Evolutionary conservation across 2,113 vertebrate species (phyloP), one percentile per base, ranked within the genome.

Genomic region (Hyperopisus bebe): DNA sequence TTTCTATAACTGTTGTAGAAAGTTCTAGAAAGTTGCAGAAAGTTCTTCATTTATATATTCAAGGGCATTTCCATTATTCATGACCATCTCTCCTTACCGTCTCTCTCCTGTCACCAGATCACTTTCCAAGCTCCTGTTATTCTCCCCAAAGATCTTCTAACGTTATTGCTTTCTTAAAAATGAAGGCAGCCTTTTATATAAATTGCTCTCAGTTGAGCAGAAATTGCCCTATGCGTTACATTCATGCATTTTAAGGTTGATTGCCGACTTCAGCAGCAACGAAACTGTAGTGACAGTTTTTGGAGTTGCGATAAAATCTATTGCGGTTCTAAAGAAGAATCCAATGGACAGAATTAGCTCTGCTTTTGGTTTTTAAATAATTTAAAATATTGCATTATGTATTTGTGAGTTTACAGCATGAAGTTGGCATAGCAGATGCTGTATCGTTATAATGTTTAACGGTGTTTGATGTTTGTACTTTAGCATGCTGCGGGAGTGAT

Each of bases 101-200:
- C 88, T 46, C 27, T 24, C 62, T 89, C 84, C 84, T 88, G 39
- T 55, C 21, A 74, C 77, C 19, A 88, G 90, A 90, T 93, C 89
- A 90, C 90, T 91, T 93, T 91, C 90, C 91, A 90, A 74, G 55
- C 89, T 86, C 46, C 80, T 21, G 47, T n/a, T 46, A 53, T 85
- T 42, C 39, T 91, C 82, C 39, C 70, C n/a, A 88, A 89, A 91
- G 89, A 90, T 80, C 88, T 21, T 90, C 90, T 90, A 88, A 91
- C 90, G 44, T 85, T 90, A 50, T 55, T 27, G 6, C 85, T 51
- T 87, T 80, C 90, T 31, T 42, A 77, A 85, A 53, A 44, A 82
- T 83, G n/a, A 89, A 42, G 44, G 27, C 11, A 35, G 11, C n/a
- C 15, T 8, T 50, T 89, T 82, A 35, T 31, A 24, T n/a, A 5